These are phyloP conservation scores for Enteromius mattozi DNA, from an alignment of 2,797 vertebrate genomes.

Conservation along the genomic window DNA sequence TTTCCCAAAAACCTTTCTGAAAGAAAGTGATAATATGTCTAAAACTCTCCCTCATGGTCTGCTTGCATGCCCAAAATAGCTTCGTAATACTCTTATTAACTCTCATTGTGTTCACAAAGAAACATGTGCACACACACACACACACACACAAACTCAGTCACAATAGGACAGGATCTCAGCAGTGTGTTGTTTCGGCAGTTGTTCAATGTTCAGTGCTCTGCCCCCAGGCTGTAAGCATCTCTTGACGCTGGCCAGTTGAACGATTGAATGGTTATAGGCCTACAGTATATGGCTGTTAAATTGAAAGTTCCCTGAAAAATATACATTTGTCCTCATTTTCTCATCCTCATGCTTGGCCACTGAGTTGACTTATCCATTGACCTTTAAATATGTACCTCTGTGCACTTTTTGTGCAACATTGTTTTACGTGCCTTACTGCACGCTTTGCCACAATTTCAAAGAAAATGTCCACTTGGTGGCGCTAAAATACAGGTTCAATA, in stretches of 20 bases:
- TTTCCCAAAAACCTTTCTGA: constrained; percentile 34
- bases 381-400: neutral
- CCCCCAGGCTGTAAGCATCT: neutral
- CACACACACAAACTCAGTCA: neutral
- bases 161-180: constrained; percentile 19
- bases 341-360: neutral
- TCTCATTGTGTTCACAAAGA: constrained; percentile 31
- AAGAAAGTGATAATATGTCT: constrained; percentile 44
- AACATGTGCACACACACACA: neutral
- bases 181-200: constrained; percentile 16
- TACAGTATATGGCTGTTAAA: neutral
- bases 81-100: constrained; percentile 37
- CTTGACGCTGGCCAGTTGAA: neutral
- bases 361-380: neutral
- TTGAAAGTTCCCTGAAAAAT: neutral
- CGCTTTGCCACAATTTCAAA: no score
- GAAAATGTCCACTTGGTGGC: no score
- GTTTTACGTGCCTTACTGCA: no score
- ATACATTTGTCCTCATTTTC: neutral
- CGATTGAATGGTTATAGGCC: neutral
- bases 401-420: no score
- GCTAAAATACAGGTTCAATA: no score
- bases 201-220: neutral
- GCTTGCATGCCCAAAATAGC: constrained; percentile 34
- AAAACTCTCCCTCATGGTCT: constrained; percentile 36